Evolutionary conservation across 2,888 invertebrate genomes (phyloP).

Genomic region (Nomada fucata): DNA sequence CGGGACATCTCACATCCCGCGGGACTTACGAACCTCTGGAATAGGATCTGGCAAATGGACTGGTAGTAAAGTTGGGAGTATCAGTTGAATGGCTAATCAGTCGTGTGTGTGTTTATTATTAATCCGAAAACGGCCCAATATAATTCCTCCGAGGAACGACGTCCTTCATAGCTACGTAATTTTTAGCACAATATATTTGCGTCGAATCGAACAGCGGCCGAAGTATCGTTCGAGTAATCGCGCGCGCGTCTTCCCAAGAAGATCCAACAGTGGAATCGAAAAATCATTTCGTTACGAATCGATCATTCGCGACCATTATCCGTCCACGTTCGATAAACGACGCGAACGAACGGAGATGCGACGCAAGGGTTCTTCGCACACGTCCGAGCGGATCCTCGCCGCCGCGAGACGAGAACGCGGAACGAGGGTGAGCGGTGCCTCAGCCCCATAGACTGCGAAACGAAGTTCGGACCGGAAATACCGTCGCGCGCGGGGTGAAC

Average conservation of each 20-base stretch:
- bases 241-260: no score
- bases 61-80: conserved; percentile 60
- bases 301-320: neutral
- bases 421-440: conserved; percentile 46
- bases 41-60: conserved; percentile 70
- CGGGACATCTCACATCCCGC: conserved; percentile 73
- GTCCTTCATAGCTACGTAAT: no score
- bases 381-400: conserved; percentile 20
- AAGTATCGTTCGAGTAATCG: no score
- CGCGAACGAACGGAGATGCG: neutral
- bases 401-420: conserved; percentile 63
- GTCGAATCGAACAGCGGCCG: no score
- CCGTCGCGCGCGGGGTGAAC: conserved; percentile 67
- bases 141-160: neutral
- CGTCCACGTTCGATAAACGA: conserved; percentile 1
- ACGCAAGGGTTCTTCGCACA: neutral
- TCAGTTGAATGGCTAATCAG: conserved; percentile 63
- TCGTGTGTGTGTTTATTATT: conserved; percentile 76
- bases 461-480: conserved; percentile 71
- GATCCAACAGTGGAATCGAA: no score
- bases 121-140: conserved; percentile 47
- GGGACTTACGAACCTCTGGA: conserved; percentile 70
- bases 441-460: conserved; percentile 62
- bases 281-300: neutral
- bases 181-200: no score